Percentiles rank a stretch among this genome's conserved stretches.
phyloP scores from a whole-genome alignment of 2,113 vertebrate species.

The Sebastes schlegelii region DNA sequence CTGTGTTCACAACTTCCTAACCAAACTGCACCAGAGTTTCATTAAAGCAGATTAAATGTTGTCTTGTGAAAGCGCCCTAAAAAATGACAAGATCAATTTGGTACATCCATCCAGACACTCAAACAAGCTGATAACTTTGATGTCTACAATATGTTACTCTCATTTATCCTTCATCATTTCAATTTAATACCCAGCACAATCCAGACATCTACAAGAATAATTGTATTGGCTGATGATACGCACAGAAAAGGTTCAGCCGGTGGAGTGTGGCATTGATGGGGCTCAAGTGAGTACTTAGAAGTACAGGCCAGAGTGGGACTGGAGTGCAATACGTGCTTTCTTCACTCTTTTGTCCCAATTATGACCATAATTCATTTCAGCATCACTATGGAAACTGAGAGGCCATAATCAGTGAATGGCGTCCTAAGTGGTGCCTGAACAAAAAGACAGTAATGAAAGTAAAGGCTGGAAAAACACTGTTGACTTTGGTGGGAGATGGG shows the following conservation, averaged over 20 bases:
- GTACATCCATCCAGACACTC: not conserved
- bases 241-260: constrained; percentile 4
- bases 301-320: constrained; percentile 24
- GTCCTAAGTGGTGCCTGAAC: constrained; percentile 60
- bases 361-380: constrained; percentile 58
- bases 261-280: constrained; percentile 37
- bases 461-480: constrained; percentile 44
- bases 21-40: no score
- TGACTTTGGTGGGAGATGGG: constrained; percentile 42
- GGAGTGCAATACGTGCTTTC: constrained; percentile 26
- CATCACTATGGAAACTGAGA: constrained; percentile 79
- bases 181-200: not conserved
- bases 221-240: not conserved
- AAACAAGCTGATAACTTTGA: not conserved
- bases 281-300: constrained; percentile 52
- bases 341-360: constrained; percentile 59
- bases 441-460: constrained; percentile 66
- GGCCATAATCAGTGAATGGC: constrained; percentile 62
- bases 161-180: not conserved
- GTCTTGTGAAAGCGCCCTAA: no score
- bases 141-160: not conserved
- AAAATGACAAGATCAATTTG: not conserved
- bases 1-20: no score
- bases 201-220: not conserved
- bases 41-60: no score